Base-by-base conservation (phyloP, 2,888 invertebrate species). In the Chloroclysta siterata region DNA sequence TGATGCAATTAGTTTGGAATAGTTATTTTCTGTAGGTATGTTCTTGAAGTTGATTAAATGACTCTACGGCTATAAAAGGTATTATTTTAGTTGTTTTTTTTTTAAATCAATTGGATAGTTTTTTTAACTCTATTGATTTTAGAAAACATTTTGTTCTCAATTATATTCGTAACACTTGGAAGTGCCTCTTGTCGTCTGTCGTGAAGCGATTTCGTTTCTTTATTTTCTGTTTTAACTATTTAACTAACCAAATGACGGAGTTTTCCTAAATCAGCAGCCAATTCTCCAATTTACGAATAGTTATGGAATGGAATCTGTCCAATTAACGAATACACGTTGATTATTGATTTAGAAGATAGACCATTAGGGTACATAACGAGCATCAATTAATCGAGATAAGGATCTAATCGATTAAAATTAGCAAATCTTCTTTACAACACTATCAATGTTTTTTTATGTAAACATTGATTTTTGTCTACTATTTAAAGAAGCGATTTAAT, bases 1-100 rank as follows among this genome's bases (percentile, higher is more conserved):
- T 65, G 65, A 65, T 57, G 65, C 65, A 60, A 57, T 65, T 57
- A 65, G 53, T 57, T 50, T 33, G n/a, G 36, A 47, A 41, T 53
- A 29, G 15, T 48, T 36, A 41, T 36, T 50, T 50, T 36, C 42
- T 53, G 39, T 33, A 5, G 33, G 33, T 33, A 33, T 53, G 13
- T 36, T 1, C 22, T 22, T 51, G 11, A 47, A 11, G 7, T 53
- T 47, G 5, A 29, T n/a, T 13, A 28, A 48, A 48, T 29, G 48
- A 10, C 4, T 42, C 39, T 11, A 8, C 14, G n/a, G 4, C 42
- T 14, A 4, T 14, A 5, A 6, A 42, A 7, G 14, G 42, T 14
- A 42, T 14, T 14, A 42, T 42, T 6, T 6, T 42, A 14, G 6
- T n/a, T 15, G 7, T 6, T 15, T 7, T 15, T 15, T 6, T 6